Evolutionary conservation across 2,888 invertebrate species (phyloP).

Genomic region (Mythimna pallens): DNA sequence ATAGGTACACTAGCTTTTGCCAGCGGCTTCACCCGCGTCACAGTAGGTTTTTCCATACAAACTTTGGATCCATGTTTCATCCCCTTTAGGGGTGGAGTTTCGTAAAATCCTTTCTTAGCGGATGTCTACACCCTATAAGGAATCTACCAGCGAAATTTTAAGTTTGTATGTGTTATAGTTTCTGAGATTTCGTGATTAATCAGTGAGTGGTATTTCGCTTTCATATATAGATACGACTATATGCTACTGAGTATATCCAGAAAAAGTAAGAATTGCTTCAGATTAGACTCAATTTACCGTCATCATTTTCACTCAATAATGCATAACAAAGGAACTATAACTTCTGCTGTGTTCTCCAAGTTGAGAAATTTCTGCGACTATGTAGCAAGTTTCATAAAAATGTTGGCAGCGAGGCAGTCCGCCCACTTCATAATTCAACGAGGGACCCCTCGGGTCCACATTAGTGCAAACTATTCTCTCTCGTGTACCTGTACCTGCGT

Average conservation of each 20-base stretch:
- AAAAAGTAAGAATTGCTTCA: not conserved
- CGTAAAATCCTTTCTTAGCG: no score
- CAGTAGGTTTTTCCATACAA: no score
- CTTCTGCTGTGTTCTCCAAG: conserved; percentile 1
- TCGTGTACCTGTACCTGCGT: conserved; percentile 5
- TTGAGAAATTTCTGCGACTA: not conserved
- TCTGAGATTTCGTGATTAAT: no score
- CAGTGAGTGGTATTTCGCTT: no score
- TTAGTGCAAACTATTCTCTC: conserved; percentile 54
- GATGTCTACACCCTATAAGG: no score
- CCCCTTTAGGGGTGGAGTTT: no score
- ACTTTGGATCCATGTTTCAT: no score
- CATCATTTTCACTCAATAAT: not conserved
- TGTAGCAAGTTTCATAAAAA: conserved; percentile 36
- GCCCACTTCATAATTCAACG: conserved; percentile 59
- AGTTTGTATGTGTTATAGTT: no score
- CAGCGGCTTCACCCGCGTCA: no score
- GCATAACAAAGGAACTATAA: not conserved
- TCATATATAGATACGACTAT: no score
- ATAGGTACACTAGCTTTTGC: no score
- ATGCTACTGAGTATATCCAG: not conserved
- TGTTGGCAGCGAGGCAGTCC: conserved; percentile 19
- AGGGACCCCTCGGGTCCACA: conserved; percentile 37
- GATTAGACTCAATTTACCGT: not conserved
- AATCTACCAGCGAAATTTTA: no score